phyloP scores from a whole-genome alignment of 30 jellyfish, hydroid and myxozoan genomes.

The Catostylus mosaicus region DNA sequence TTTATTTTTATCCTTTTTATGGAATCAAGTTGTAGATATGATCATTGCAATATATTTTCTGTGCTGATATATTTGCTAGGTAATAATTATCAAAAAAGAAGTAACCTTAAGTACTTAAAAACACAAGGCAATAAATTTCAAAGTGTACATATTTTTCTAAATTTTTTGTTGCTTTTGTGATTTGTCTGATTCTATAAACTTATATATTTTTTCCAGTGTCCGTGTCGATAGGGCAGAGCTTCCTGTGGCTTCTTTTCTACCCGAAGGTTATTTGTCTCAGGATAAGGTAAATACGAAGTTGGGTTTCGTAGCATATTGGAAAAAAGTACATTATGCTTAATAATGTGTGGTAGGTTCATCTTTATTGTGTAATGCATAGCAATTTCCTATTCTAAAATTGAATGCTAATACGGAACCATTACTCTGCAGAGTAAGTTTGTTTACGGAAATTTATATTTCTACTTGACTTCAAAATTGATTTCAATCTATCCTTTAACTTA shows the following conservation, averaged over 20 bases:
- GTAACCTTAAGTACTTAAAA: too few relatives aligned
- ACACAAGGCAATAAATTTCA: too few relatives aligned
- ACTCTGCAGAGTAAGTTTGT: too few relatives aligned
- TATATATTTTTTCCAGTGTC: constrained; percentile 53
- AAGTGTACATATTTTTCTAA: background rate
- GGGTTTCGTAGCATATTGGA: background rate
- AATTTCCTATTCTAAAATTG: background rate
- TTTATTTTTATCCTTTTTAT: too few relatives aligned
- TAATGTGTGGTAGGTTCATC: background rate
- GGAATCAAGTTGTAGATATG: too few relatives aligned
- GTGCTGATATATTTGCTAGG: too few relatives aligned
- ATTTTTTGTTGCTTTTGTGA: background rate
- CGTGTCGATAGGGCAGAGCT: constrained; percentile 79
- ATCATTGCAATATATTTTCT: too few relatives aligned
- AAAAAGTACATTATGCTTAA: background rate
- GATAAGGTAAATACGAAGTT: constrained; percentile 2
- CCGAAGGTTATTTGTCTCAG: constrained; percentile 69
- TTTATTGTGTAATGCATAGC: background rate
- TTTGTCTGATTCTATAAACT: background rate
- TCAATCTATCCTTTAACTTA: too few relatives aligned
- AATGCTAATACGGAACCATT: too few relatives aligned
- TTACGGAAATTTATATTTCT: too few relatives aligned
- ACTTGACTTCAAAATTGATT: too few relatives aligned
- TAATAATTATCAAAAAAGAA: too few relatives aligned
- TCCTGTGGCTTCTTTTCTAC: constrained; percentile 87